These are phyloP conservation scores for Podocnemis expansa DNA, from an alignment of 2,113 vertebrate species.

Conservation along the genomic window DNA sequence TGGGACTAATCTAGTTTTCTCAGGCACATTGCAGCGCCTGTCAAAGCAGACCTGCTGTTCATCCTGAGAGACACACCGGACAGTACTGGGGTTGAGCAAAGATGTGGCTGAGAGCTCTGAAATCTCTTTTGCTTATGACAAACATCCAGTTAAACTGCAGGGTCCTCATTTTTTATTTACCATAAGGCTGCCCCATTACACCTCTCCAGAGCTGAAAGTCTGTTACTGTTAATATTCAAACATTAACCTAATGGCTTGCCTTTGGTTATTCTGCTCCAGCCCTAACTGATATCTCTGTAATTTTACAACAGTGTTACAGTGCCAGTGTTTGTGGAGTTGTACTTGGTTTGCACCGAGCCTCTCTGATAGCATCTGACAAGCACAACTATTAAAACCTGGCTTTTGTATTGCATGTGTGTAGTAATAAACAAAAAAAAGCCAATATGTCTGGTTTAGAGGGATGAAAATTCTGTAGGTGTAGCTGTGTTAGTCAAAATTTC, in stretches of 20 bases:
- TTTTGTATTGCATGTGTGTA: fast-evolving
- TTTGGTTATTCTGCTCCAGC: neutral
- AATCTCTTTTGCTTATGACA: neutral
- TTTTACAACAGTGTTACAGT: neutral
- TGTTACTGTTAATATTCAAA: neutral
- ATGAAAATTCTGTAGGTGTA: fast-evolving
- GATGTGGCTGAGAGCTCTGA: neutral
- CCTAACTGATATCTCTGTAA: neutral
- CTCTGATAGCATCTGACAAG: neutral
- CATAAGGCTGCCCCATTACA: neutral
- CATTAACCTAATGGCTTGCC: neutral
- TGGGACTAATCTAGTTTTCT: neutral
- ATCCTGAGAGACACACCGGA: neutral
- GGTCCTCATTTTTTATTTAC: neutral
- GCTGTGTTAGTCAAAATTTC: too few species aligned
- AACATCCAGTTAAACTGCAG: neutral
- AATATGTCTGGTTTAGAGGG: fast-evolving
- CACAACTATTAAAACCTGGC: neutral
- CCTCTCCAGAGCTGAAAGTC: too few species aligned
- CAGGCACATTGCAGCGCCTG: neutral
- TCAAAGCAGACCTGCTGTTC: neutral
- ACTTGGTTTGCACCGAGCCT: neutral
- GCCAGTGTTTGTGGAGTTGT: too few species aligned
- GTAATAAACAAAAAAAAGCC: neutral
- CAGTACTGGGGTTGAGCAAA: neutral